Evolutionary conservation across 53 echinoderm and acorn worm species (phyloP), one percentile per base, ranked within the genome.

Genomic region (Echinometra lucunter): DNA sequence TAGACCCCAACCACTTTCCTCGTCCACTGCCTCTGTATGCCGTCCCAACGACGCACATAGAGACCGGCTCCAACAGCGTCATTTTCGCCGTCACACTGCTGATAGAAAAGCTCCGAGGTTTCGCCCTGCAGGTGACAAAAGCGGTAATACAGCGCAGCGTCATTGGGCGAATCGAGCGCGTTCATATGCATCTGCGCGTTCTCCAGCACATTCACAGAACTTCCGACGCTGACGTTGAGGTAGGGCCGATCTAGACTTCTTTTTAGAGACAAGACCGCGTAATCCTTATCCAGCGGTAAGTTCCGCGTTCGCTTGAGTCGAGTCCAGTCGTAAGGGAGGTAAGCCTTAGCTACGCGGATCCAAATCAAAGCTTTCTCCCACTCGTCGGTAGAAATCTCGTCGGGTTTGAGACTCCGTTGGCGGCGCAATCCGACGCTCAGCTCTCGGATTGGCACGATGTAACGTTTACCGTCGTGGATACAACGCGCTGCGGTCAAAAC

Each of bases 401-500:
- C 98, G 25, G 89, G 93, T n/a, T 94, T 88, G 5, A 96, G 47
- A 53, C 94, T 87, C 23, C 96, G 89, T 37, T 95, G 95, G 35
- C 97, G 97, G 23, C 98, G 95, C 47, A 98, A 95, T 5, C 98
- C 98, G 11, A 96, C 95, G 17, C 91, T 57, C 32, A 97, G 69
- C 32, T 97, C 90, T 37, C 95, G 94, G 37, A 96, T 63, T 3
- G 91, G 91, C n/a, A 95, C 89, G 58, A 95, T 55, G 66, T 95
- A 95, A 19, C 81, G 95, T 17, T 88, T 92, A 15, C 98, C 97
- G 81, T 97, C 93, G 88, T 98, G 98, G 66, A 98, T 95, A 92
- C 98, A 98, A 37, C 97, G 97, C 7, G 98, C 98, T 3, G 98
- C 97, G 47, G 98, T 98, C 66, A 98, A 74, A 35, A 98, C 97